These are phyloP conservation scores for Porites lobata DNA, from an alignment of 92 coral and sea anemone genomes.

Conservation along the genomic window DNA sequence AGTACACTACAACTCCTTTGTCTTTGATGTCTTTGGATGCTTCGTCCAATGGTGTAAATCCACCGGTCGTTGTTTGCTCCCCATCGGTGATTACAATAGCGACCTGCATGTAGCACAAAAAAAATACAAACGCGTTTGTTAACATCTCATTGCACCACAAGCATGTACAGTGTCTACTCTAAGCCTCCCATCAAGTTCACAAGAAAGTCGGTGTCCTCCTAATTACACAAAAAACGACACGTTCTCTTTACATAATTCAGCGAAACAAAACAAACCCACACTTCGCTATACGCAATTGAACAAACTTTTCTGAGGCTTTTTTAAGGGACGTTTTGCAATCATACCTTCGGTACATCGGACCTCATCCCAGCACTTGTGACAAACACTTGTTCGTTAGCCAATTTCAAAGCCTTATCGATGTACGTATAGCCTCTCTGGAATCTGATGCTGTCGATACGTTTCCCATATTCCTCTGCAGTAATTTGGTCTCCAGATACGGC, in stretches of 20 bases:
- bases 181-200: constrained; percentile 3
- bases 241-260: no score
- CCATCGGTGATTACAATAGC: no score
- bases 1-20: no score
- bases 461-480: constrained; percentile 48
- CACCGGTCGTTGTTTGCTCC: no score
- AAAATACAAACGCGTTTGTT: no score
- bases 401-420: constrained; percentile 73
- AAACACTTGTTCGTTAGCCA: constrained; percentile 66
- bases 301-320: neutral
- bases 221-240: no score
- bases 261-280: no score
- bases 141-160: neutral
- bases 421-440: constrained; percentile 74
- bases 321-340: neutral
- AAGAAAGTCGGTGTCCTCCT: no score
- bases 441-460: constrained; percentile 46
- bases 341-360: constrained; percentile 19
- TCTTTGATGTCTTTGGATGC: no score
- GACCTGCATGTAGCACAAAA: no score
- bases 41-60: no score
- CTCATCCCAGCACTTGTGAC: constrained; percentile 59
- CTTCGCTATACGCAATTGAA: no score
- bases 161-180: constrained; percentile 55
- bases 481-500: constrained; percentile 25